A percentile compares a stretch with the other conserved stretches of the same genome.
Conservation (phyloP, 2,888 invertebrate species). For the Odontothrips loti region DNA sequence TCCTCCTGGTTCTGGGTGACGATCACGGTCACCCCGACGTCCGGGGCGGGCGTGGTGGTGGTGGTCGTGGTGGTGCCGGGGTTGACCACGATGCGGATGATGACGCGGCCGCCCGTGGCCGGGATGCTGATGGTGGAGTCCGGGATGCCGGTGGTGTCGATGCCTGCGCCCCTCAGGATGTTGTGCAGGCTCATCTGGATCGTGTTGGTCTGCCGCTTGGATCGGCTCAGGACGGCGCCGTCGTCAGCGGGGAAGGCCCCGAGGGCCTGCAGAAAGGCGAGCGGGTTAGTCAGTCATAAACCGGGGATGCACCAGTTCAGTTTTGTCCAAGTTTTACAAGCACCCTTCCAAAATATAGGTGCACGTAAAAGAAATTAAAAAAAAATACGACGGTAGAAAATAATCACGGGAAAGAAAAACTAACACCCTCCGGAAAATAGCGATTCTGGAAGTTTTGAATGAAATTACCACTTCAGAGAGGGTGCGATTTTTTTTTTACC, state of each 20-base stretch:
- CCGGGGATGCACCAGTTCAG: too few relatives aligned
- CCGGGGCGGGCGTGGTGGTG: background rate
- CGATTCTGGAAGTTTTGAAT: too few relatives aligned
- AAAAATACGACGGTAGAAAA: too few relatives aligned
- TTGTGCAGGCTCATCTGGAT: constrained; percentile 17
- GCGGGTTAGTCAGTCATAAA: too few relatives aligned
- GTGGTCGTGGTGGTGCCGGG: background rate
- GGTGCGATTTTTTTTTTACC: too few relatives aligned
- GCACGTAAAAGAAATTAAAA: too few relatives aligned
- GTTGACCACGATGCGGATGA: background rate
- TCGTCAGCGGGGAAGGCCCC: background rate
- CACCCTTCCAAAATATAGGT: too few relatives aligned
- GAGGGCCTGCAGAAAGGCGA: background rate
- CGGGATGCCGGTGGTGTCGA: constrained; percentile 3
- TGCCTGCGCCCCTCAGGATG: background rate
- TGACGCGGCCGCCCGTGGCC: background rate
- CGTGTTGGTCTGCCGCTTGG: background rate
- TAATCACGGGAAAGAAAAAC: too few relatives aligned
- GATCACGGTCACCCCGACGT: background rate
- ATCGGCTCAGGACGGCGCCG: background rate
- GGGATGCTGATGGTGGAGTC: background rate
- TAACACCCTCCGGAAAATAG: too few relatives aligned
- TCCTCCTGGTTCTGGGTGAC: background rate
- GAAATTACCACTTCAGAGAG: too few relatives aligned
- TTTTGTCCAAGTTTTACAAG: too few relatives aligned